Evolutionary conservation across 2,797 vertebrate genomes (phyloP).

Genomic region (Channa striata): DNA sequence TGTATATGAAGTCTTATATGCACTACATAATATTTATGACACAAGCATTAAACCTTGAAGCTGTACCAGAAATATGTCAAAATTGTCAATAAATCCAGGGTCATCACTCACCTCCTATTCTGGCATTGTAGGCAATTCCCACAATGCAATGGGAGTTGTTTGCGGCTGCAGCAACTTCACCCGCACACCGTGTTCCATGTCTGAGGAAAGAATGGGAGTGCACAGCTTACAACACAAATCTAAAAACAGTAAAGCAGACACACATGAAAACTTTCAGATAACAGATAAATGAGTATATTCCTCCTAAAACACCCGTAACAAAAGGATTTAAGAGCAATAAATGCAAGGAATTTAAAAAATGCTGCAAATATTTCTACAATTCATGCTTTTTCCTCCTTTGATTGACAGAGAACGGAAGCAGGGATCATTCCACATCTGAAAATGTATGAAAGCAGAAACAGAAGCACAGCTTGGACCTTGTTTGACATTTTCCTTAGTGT

Average conservation of each 20-base stretch:
- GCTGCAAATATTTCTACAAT: constrained; percentile 17
- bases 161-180: constrained; percentile 96
- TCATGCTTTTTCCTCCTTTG: neutral
- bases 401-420: neutral
- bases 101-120: constrained; percentile 92
- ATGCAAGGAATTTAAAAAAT: constrained; percentile 26
- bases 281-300: constrained; percentile 39
- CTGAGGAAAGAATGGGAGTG: constrained; percentile 79
- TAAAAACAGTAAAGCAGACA: neutral
- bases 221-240: constrained; percentile 32
- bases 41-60: too few species aligned
- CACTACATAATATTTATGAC: neutral
- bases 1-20: constrained; percentile 1
- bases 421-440: neutral
- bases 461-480: constrained; percentile 7
- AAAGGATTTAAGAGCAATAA: neutral
- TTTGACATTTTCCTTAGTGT: neutral
- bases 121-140: constrained; percentile 97
- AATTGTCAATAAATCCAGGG: constrained; percentile 1
- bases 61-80: too few species aligned
- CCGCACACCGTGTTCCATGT: constrained; percentile 97
- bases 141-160: constrained; percentile 99
- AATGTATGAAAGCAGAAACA: constrained; percentile 14
- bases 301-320: constrained; percentile 23
- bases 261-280: constrained; percentile 22